These are phyloP conservation scores for Pseudoips prasinana DNA, from an alignment of 2,888 invertebrate species.

Conservation along the genomic window DNA sequence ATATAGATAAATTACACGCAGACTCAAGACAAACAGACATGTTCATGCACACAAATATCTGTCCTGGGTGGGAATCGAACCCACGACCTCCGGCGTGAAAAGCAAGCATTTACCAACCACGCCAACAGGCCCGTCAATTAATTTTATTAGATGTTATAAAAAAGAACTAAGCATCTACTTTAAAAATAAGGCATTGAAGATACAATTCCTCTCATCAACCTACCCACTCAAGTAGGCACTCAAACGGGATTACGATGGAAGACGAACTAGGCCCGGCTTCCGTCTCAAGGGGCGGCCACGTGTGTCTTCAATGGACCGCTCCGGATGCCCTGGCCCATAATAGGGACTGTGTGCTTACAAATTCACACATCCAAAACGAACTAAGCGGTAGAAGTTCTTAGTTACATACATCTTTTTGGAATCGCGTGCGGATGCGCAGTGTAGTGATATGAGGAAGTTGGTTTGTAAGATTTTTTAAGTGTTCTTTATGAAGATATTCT, in stretches of 20 bases:
- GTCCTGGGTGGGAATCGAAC: no score
- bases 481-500: constrained; percentile 18
- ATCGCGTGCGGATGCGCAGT: constrained; percentile 24
- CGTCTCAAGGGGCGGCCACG: constrained; percentile 66
- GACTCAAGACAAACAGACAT: no score
- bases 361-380: constrained; percentile 30
- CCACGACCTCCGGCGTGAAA: no score
- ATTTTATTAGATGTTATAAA: no score
- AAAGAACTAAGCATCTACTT: no score
- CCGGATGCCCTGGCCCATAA: constrained; percentile 66
- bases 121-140: no score
- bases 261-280: constrained; percentile 52
- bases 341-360: constrained; percentile 40
- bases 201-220: constrained; percentile 20
- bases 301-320: constrained; percentile 67
- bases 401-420: constrained; percentile 18
- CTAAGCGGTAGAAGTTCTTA: constrained; percentile 6
- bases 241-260: constrained; percentile 35
- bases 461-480: constrained; percentile 29
- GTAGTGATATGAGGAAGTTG: constrained; percentile 34
- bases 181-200: no score
- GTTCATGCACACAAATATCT: no score
- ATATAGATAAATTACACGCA: no score
- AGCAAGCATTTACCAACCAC: no score
- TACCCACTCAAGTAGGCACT: constrained; percentile 38